Conservation (phyloP, 2,113 vertebrate genomes). For the Archilochus colubris region DNA sequence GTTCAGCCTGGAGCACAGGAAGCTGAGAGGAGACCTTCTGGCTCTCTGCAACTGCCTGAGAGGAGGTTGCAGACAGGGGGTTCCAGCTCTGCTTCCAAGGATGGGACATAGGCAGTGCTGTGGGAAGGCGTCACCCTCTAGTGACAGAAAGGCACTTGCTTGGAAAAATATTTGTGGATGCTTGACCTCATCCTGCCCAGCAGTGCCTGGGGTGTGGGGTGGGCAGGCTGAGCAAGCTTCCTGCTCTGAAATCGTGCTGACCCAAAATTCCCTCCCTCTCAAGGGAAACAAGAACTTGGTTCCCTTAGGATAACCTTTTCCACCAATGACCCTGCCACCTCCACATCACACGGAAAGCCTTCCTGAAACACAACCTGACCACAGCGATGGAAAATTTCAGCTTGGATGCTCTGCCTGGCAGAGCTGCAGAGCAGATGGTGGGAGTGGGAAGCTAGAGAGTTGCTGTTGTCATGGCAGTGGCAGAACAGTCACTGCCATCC, state of each 20-base stretch:
- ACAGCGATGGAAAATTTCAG: not conserved
- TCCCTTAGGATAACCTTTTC: not conserved
- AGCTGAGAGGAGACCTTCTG: too few relatives aligned
- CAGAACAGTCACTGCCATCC: not conserved
- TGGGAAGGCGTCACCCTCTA: not conserved
- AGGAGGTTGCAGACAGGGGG: too few relatives aligned
- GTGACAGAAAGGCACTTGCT: not conserved
- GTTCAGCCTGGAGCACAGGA: too few relatives aligned
- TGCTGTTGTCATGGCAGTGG: slow-evolving; percentile 5
- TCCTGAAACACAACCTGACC: not conserved
- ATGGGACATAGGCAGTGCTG: not conserved
- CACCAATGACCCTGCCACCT: not conserved
- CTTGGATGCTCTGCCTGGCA: not conserved
- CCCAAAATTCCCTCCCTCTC: too few relatives aligned
- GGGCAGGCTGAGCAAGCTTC: not conserved
- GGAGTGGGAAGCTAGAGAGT: not conserved
- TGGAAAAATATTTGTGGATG: not conserved
- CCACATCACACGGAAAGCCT: fast-evolving
- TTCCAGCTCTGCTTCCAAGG: too few relatives aligned
- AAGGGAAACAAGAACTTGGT: not conserved
- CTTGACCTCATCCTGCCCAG: fast-evolving
- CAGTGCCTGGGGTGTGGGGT: not conserved
- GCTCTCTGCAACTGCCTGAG: too few relatives aligned
- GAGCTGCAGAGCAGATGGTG: not conserved
- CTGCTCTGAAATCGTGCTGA: not conserved